A percentile compares a stretch with the other conserved stretches of the same genome.
phyloP scores from a whole-genome alignment of 64 coral and sea anemone genomes.

The Dendrophyllia cribrosa region DNA sequence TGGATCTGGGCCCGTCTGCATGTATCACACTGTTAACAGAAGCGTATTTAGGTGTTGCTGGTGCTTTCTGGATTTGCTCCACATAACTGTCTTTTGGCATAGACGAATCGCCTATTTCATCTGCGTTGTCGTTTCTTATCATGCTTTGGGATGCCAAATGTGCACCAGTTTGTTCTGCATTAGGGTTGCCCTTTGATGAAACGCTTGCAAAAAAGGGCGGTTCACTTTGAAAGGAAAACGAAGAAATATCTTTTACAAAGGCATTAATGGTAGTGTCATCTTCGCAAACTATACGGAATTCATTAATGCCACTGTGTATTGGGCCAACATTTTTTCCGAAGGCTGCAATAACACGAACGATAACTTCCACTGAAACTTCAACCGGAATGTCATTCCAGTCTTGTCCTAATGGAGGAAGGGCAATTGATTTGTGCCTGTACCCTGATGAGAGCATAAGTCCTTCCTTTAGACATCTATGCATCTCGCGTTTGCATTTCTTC shows the following conservation, averaged over 20 bases:
- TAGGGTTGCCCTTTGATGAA: not conserved
- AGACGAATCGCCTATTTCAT: not conserved
- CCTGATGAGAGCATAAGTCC: conserved; percentile 2
- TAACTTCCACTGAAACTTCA: not conserved
- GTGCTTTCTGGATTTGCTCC: not conserved
- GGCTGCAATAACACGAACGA: not conserved
- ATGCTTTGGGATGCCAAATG: too few species aligned
- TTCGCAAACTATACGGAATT: conserved; percentile 14
- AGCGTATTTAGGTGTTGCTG: not conserved
- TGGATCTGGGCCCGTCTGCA: too few species aligned
- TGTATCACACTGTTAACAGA: not conserved
- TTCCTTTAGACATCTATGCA: not conserved
- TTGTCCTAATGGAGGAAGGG: conserved; percentile 32
- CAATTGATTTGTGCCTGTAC: not conserved
- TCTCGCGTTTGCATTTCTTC: too few species aligned
- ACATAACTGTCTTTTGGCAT: not conserved
- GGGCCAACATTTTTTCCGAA: conserved; percentile 1
- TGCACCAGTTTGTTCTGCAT: not conserved
- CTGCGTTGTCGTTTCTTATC: not conserved
- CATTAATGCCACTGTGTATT: conserved; percentile 7
- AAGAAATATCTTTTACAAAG: not conserved
- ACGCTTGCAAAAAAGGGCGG: not conserved
- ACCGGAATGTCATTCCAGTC: not conserved
- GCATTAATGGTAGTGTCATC: not conserved
- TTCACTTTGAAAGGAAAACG: not conserved